Percentiles rank a stretch among this genome's conserved stretches.
Conservation (phyloP, 2,113 vertebrate species). For the Hippoglossus stenolepis region DNA sequence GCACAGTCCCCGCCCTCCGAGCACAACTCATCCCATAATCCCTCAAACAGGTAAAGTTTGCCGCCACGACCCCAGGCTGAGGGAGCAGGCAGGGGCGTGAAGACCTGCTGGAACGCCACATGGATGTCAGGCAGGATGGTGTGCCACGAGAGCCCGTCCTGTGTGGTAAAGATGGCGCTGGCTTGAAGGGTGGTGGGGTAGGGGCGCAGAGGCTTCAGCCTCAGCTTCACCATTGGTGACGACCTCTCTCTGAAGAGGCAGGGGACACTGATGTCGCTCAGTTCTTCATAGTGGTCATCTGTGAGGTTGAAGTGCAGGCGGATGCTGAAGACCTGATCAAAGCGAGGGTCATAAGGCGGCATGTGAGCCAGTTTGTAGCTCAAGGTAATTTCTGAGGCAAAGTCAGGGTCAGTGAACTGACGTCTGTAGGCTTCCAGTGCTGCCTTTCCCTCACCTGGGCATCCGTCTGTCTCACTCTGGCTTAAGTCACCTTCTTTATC, state of each 20-base stretch:
- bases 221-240: slow-evolving; percentile 72
- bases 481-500: background rate
- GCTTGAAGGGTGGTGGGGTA: slow-evolving; percentile 78
- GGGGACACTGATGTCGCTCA: slow-evolving; percentile 82
- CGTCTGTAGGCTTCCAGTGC: slow-evolving; percentile 69
- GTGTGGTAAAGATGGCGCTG: slow-evolving; percentile 83
- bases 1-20: slow-evolving; percentile 33
- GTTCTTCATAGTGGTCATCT: slow-evolving; percentile 76
- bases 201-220: slow-evolving; percentile 80
- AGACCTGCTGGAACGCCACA: slow-evolving; percentile 83
- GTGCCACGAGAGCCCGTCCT: slow-evolving; percentile 83
- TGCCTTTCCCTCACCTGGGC: background rate
- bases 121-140: slow-evolving; percentile 80
- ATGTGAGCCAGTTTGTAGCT: slow-evolving; percentile 78
- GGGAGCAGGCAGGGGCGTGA: slow-evolving; percentile 78
- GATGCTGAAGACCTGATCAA: slow-evolving; percentile 84
- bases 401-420: slow-evolving; percentile 68
- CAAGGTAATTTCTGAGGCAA: slow-evolving; percentile 74
- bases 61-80: slow-evolving; percentile 32
- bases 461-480: background rate
- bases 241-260: slow-evolving; percentile 78
- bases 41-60: slow-evolving; percentile 76
- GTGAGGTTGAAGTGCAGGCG: slow-evolving; percentile 83
- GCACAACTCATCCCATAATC: slow-evolving; percentile 81
- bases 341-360: slow-evolving; percentile 46